Conservation (phyloP, 2,888 invertebrate genomes). For the Platycheirus rosarum region DNA sequence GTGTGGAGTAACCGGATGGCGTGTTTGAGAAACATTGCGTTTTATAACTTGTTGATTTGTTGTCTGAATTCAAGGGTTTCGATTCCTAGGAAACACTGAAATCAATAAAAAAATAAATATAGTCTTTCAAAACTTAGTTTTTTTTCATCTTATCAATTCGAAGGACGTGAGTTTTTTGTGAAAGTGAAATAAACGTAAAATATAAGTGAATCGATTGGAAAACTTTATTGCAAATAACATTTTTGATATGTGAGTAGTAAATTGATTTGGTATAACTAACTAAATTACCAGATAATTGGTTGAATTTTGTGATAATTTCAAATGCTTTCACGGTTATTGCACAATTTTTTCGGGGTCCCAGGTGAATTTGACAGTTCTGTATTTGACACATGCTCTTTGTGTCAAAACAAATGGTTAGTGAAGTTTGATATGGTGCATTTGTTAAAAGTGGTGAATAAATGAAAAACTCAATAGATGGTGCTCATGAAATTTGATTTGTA, state of each 20-base stretch:
- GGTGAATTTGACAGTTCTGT: constrained; percentile 37
- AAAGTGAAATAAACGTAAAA: neutral
- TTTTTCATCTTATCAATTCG: constrained; percentile 6
- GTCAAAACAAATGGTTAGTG: constrained; percentile 18
- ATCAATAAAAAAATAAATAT: constrained; percentile 71
- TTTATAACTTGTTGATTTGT: constrained; percentile 54
- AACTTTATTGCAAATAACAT: neutral
- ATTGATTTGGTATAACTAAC: constrained; percentile 1
- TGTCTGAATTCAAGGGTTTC: constrained; percentile 4
- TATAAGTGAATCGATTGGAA: neutral
- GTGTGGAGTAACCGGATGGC: constrained; percentile 85
- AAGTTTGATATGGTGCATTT: no score
- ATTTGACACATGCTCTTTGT: constrained; percentile 39
- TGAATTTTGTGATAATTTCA: constrained; percentile 30
- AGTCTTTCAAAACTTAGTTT: neutral
- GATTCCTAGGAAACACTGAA: constrained; percentile 73
- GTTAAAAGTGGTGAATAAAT: constrained; percentile 24
- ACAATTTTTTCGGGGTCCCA: constrained; percentile 50
- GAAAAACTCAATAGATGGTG: constrained; percentile 21
- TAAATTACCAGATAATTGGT: constrained; percentile 35
- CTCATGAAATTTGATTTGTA: neutral
- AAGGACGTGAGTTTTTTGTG: constrained; percentile 17
- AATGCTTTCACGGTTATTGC: neutral
- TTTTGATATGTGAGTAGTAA: constrained; percentile 28
- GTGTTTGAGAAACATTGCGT: constrained; percentile 86